A percentile compares a stretch with the other conserved stretches of the same genome.
phyloP scores from a whole-genome alignment of 2,113 vertebrate genomes.

The Pelobates fuscus region DNA sequence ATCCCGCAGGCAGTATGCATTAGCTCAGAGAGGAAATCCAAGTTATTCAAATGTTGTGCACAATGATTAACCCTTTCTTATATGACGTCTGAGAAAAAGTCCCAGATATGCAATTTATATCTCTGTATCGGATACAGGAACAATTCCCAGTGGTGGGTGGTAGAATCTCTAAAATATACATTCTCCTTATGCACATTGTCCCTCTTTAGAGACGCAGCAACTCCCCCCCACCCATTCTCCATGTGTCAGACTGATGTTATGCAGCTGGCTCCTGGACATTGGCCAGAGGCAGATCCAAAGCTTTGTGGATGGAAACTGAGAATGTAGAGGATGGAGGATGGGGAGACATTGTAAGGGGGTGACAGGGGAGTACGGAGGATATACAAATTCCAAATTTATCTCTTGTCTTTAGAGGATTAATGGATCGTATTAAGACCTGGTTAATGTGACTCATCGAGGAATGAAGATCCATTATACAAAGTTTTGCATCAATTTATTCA shows the following conservation, averaged over 20 bases:
- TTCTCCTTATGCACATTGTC: slow-evolving; percentile 4
- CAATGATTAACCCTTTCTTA: background rate
- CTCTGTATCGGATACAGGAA: background rate
- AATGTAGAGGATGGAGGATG: slow-evolving; percentile 19
- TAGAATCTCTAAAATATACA: background rate
- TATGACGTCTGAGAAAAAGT: background rate
- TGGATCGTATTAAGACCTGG: slow-evolving; percentile 14
- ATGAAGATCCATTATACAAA: too few relatives aligned
- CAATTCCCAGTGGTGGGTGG: background rate
- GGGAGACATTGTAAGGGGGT: slow-evolving; percentile 24
- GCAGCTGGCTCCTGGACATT: slow-evolving; percentile 38
- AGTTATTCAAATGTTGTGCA: too few relatives aligned
- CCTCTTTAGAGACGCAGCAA: slow-evolving; percentile 19
- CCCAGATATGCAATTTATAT: too few relatives aligned
- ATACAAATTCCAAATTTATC: slow-evolving; percentile 38
- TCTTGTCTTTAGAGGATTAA: slow-evolving; percentile 33
- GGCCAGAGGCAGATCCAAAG: slow-evolving; percentile 26
- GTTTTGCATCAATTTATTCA: too few relatives aligned
- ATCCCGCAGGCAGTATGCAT: too few relatives aligned
- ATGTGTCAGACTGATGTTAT: slow-evolving; percentile 46
- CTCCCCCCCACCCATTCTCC: slow-evolving; percentile 9
- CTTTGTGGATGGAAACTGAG: slow-evolving; percentile 44
- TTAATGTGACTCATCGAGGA: slow-evolving; percentile 13
- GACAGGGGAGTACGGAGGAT: slow-evolving; percentile 1
- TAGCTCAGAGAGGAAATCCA: too few relatives aligned